These are phyloP conservation scores for Narcine bancroftii DNA, from an alignment of 2,113 vertebrate species.

Conservation along the genomic window DNA sequence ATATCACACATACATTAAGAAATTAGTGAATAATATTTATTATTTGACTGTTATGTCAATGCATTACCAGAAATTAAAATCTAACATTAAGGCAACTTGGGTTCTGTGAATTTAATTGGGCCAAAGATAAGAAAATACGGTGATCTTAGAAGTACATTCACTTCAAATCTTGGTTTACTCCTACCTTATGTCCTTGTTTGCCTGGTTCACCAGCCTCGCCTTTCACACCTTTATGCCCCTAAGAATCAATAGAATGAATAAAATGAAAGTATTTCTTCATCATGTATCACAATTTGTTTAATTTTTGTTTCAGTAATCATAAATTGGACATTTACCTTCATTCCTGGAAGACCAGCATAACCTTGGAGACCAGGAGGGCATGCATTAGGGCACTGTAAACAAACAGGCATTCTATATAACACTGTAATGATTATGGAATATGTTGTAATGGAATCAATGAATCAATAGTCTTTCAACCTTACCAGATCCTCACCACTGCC, in stretches of 20 bases:
- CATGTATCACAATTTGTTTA: background rate
- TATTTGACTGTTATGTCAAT: background rate
- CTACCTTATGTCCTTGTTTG: slow-evolving; percentile 96
- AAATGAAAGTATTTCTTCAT: background rate
- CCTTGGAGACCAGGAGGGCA: slow-evolving; percentile 79
- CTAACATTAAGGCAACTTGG: no score
- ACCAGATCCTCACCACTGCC: slow-evolving; percentile 6
- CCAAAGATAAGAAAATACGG: background rate
- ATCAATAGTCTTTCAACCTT: background rate
- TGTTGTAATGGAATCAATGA: background rate
- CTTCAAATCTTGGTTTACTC: background rate
- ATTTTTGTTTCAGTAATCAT: background rate
- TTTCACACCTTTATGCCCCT: slow-evolving; percentile 94
- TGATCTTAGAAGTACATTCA: no score
- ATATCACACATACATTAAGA: no score
- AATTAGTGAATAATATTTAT: background rate
- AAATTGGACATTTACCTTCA: slow-evolving; percentile 71
- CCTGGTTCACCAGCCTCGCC: slow-evolving; percentile 89
- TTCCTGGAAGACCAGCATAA: slow-evolving; percentile 83
- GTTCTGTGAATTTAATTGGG: background rate
- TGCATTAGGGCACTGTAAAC: slow-evolving; percentile 76
- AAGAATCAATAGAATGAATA: slow-evolving; percentile 39
- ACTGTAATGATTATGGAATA: background rate
- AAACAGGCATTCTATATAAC: background rate
- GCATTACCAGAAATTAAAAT: background rate